Base-by-base conservation (phyloP, 1,140 invertebrate species). In the Helicoverpa zea region DNA sequence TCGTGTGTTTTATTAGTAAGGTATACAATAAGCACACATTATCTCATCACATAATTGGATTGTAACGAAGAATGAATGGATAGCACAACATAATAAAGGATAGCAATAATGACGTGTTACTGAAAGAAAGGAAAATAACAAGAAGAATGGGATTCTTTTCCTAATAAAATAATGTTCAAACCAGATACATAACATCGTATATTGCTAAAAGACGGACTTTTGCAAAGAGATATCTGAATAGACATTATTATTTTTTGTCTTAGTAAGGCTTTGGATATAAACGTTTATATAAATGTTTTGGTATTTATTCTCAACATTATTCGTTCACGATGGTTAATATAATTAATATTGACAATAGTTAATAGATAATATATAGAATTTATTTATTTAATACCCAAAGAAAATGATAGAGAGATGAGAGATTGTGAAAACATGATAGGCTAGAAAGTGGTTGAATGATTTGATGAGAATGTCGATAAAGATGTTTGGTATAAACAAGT, bases 1-100 rank as follows among this genome's bases (percentile, higher is more conserved):
- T 68, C 49, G 64, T 68, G 43, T 68, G 18, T 68, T 68, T 68
- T 49, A 16, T 14, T 64, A 58, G 1, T 58, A 43, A 64, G 43
- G 49, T 30, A 52, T 18, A 52, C 12, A 30, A 14, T 70, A 54
- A 35, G 35, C 35, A 35, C 51, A 54, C 51, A 72, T 72, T 72
- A 51, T 72, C 68, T 54, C 51, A 54, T 54, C 49, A 54, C 68
- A 54, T 72, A 72, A 72, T 72, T 72, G 54, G 68, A 72, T 72
- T 72, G 68, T 72, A 72, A n/a, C 68, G 51, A 54, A 72, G 43
- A 68, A 16, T 43, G 68, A 72, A 72, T 51, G 54, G 49, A 72
- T 72, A 51, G 51, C 23, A 54, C 68, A 72, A 30, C 68, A 18
- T 72, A 72, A 72, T 72, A 51, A 72, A 72, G 23, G 30, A 72